phyloP scores from a whole-genome alignment of 1,140 invertebrate genomes.

The Drosophila baimaii region DNA sequence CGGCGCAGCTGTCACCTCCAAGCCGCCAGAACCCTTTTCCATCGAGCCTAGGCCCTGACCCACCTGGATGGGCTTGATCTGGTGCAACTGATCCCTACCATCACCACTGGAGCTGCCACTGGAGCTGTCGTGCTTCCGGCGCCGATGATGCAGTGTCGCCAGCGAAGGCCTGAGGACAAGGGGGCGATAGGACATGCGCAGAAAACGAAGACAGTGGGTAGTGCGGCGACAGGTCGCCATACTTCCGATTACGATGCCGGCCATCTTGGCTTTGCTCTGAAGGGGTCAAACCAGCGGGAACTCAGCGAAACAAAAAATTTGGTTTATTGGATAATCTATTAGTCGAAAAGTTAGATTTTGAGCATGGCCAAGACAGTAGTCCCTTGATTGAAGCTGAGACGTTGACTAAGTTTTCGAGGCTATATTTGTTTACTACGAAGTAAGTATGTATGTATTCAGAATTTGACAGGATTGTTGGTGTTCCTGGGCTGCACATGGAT shows the following conservation, averaged over 20 bases:
- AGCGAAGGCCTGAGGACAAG: not conserved
- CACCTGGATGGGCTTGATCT: not conserved
- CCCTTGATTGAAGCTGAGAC: constrained; percentile 5
- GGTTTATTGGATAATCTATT: not conserved
- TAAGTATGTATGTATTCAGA: constrained; percentile 30
- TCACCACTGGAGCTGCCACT: not conserved
- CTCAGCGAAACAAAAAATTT: constrained; percentile 25
- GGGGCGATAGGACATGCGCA: not conserved
- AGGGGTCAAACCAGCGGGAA: not conserved
- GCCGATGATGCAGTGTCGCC: not conserved
- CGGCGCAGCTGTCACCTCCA: constrained; percentile 5
- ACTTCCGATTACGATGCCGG: constrained; percentile 19
- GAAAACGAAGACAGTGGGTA: constrained; percentile 2
- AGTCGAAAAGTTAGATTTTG: constrained; percentile 23
- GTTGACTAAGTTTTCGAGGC: constrained; percentile 28
- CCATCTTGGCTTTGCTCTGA: constrained; percentile 5
- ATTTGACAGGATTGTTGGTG: constrained; percentile 84
- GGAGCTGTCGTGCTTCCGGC: constrained; percentile 1
- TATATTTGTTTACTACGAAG: constrained; percentile 1
- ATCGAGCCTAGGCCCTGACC: not conserved
- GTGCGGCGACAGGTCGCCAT: constrained; percentile 24
- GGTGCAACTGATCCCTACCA: not conserved
- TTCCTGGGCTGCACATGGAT: constrained; percentile 90
- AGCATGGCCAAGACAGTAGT: constrained; percentile 7
- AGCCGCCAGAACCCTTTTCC: not conserved